phyloP scores from a whole-genome alignment of 1,140 invertebrate species.

The Sinonovacula constricta region DNA sequence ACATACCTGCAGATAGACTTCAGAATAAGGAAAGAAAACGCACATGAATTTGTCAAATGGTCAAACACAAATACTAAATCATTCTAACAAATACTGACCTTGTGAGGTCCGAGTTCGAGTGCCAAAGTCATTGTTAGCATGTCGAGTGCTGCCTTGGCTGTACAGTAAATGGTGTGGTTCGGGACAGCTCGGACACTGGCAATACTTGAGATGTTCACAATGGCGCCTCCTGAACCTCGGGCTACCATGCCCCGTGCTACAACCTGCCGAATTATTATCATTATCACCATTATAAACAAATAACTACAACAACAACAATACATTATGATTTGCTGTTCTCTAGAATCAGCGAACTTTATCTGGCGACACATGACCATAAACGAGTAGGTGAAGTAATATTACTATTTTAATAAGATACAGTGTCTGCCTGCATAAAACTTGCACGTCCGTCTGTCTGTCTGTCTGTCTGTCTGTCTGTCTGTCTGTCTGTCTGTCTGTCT shows the following conservation, averaged over 20 bases:
- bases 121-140: slow-evolving; percentile 85
- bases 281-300: background rate
- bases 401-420: background rate
- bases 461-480: too few species aligned
- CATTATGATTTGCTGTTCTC: background rate
- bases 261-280: too few species aligned
- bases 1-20: too few species aligned
- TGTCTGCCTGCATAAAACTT: background rate
- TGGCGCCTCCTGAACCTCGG: slow-evolving; percentile 83
- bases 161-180: slow-evolving; percentile 87
- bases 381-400: too few species aligned
- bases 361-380: background rate
- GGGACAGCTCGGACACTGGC: slow-evolving; percentile 83
- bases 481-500: too few species aligned
- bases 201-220: slow-evolving; percentile 94
- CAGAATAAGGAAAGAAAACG: too few species aligned
- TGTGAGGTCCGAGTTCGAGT: slow-evolving; percentile 87
- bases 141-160: slow-evolving; percentile 83
- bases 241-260: slow-evolving; percentile 86
- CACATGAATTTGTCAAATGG: too few species aligned
- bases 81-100: too few species aligned
- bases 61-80: too few species aligned
- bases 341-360: background rate
- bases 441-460: too few species aligned
- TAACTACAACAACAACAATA: background rate